Evolutionary conservation across 2,797 vertebrate species (phyloP).

Genomic region (Ceryle rudis): DNA sequence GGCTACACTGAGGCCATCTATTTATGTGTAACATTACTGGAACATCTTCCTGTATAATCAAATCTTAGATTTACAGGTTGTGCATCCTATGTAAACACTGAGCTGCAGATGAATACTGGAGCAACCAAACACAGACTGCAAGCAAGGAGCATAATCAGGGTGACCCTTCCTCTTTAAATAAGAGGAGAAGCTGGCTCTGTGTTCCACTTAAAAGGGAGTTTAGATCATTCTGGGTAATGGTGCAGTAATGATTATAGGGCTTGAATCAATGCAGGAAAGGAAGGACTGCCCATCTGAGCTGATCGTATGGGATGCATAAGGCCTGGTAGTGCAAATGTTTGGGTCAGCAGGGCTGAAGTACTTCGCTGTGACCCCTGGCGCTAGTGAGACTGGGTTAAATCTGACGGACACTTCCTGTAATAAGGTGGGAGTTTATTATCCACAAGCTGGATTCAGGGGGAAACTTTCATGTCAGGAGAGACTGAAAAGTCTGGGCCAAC

Average conservation of each 20-base stretch:
- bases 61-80: not conserved
- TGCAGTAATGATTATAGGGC: constrained; percentile 15
- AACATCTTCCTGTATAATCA: not conserved
- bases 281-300: not conserved
- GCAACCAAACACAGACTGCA: not conserved
- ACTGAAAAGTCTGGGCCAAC: not conserved
- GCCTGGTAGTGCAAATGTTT: not conserved
- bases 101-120: not conserved
- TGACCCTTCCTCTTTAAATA: constrained; percentile 10
- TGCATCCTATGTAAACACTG: not conserved
- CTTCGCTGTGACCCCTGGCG: not conserved
- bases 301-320: not conserved
- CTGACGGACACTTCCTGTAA: not conserved
- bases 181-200: constrained; percentile 9
- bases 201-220: constrained; percentile 25
- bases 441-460: not conserved
- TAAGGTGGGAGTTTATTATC: not conserved
- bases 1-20: not conserved
- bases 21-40: not conserved
- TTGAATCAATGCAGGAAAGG: constrained; percentile 10
- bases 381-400: not conserved
- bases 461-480: not conserved
- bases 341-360: not conserved
- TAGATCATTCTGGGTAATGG: not conserved
- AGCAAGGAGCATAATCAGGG: not conserved